Evolutionary conservation across 37 sponge, comb jelly and placozoan species (phyloP).

Genomic region (Petrosia ficiformis): DNA sequence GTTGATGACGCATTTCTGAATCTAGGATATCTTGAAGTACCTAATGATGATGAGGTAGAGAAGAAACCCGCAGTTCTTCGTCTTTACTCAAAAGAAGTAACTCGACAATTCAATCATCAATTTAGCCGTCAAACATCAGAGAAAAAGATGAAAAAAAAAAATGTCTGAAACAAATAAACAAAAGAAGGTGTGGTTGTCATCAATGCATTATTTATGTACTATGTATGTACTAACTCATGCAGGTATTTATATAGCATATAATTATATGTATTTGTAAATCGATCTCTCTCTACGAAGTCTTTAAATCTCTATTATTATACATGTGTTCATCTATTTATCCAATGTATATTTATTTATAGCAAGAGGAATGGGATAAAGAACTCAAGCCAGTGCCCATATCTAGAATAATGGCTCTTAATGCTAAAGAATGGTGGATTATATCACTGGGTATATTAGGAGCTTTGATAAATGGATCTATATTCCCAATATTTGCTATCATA

Average conservation of each 20-base stretch:
- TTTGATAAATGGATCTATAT: conserved; percentile 41
- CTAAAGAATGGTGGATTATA: conserved; percentile 78
- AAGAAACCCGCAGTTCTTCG: no score
- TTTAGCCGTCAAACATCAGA: neutral
- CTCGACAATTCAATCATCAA: neutral
- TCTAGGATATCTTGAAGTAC: neutral
- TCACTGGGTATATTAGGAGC: conserved; percentile 63
- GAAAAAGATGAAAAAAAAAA: neutral
- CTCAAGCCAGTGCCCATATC: neutral
- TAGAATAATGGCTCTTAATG: conserved; percentile 45
- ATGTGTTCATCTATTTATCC: neutral
- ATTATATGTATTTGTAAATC: no score
- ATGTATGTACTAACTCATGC: no score
- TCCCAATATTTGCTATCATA: conserved; percentile 67
- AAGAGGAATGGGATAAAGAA: neutral
- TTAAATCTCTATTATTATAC: no score
- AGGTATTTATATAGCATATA: no score
- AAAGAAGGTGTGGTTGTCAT: neutral
- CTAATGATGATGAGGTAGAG: neutral
- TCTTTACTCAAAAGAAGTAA: neutral
- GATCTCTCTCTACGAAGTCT: no score
- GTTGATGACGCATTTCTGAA: neutral
- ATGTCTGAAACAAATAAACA: neutral
- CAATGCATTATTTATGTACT: neutral
- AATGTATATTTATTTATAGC: neutral